A percentile compares a stretch with the other conserved stretches of the same genome.
Conservation (phyloP, 2,113 vertebrate genomes). For the Atractosteus spatula region DNA sequence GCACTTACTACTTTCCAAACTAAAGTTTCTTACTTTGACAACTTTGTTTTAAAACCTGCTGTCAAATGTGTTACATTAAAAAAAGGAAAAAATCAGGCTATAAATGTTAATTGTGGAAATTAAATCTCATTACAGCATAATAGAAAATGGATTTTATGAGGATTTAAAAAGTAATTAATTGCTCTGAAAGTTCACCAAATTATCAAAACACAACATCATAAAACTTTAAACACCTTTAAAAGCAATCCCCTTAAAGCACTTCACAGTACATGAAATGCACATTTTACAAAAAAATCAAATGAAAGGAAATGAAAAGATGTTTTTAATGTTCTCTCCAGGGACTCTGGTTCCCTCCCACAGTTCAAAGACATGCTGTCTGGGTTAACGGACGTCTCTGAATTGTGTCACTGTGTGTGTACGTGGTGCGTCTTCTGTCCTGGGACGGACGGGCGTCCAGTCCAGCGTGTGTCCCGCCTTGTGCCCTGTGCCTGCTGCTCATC, state of each 20-base stretch:
- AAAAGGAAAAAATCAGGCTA: no score
- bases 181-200: not conserved
- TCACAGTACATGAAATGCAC: not conserved
- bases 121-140: no score
- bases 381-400: not conserved
- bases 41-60: no score
- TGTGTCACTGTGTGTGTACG: not conserved
- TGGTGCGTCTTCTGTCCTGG: not conserved
- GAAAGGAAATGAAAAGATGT: no score
- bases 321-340: not conserved
- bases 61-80: no score
- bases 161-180: conserved; percentile 10
- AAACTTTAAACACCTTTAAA: not conserved
- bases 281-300: no score
- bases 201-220: not conserved
- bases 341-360: not conserved
- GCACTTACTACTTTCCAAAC: no score
- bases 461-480: not conserved
- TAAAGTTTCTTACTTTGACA: no score
- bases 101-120: no score
- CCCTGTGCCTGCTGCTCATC: not conserved
- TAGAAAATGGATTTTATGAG: conserved; percentile 22
- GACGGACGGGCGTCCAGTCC: not conserved
- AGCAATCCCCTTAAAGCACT: conserved; percentile 9
- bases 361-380: not conserved